Conservation (phyloP, 2,888 invertebrate species). For the Drosophila incognita region DNA sequence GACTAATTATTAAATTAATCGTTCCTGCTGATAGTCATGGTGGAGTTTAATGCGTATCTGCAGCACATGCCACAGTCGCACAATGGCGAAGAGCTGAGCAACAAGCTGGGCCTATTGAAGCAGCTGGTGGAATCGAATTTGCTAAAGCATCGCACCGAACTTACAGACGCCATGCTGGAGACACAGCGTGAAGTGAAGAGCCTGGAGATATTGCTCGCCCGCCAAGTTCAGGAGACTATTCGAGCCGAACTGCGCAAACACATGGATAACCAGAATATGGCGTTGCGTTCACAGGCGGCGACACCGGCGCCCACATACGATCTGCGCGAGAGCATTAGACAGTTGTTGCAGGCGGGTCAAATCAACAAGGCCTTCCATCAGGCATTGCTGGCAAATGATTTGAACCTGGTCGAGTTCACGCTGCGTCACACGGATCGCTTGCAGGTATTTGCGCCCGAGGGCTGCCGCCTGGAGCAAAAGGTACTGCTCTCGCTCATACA, state of each 20-base stretch:
- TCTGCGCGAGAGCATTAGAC: constrained; percentile 89
- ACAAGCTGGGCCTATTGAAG: constrained; percentile 80
- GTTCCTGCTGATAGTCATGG: constrained; percentile 84
- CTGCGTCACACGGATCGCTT: constrained; percentile 94
- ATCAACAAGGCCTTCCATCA: constrained; percentile 95
- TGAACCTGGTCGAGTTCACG: constrained; percentile 93
- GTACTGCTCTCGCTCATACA: constrained; percentile 97
- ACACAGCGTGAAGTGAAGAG: constrained; percentile 83
- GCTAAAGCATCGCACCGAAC: constrained; percentile 78
- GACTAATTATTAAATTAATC: constrained; percentile 12
- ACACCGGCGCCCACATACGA: constrained; percentile 90
- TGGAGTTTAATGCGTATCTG: constrained; percentile 85
- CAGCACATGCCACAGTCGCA: constrained; percentile 85
- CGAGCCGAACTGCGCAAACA: constrained; percentile 84
- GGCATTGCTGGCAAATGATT: constrained; percentile 94
- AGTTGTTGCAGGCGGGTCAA: constrained; percentile 89
- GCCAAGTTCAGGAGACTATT: constrained; percentile 83
- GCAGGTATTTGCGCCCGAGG: constrained; percentile 90
- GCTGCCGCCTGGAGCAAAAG: constrained; percentile 91
- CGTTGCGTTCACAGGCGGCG: constrained; percentile 89
- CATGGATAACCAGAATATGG: constrained; percentile 88
- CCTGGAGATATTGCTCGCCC: constrained; percentile 80
- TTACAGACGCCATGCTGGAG: constrained; percentile 83
- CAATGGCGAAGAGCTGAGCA: constrained; percentile 82
- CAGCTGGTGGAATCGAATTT: constrained; percentile 81